Base-by-base conservation (phyloP, 1,140 invertebrate species). In the Chironomus tepperi region DNA sequence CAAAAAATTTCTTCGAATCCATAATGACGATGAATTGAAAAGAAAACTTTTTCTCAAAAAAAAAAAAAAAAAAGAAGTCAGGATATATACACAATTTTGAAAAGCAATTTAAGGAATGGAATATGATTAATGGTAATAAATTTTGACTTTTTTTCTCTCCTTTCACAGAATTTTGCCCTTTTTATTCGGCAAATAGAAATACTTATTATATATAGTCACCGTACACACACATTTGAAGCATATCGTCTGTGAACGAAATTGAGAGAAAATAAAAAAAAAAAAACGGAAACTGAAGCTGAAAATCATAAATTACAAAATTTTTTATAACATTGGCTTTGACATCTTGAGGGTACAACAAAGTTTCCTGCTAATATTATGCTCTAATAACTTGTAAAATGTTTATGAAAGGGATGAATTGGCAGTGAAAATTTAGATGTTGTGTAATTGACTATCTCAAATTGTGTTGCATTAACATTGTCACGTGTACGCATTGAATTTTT, bases 251-350 rank as follows among this genome's bases (percentile, higher is more conserved):
- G 15, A 9, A 47, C 43, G 8, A 15, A 47, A 47, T 57, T 34
- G 24, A 34, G 47, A 57, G 47, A 57, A 57, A n/a, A n/a, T n/a
- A n/a, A n/a, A n/a, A n/a, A 15, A 5, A 57, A 57, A 34, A 57
- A 57, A 57, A n/a, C 47, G 47, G 47, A 57, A 57, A 57, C 47
- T 57, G 47, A 57, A 57, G n/a, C 47, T 57, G 47, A 57, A 57
- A 57, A 57, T 57, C 47, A 57, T 57, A 57, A 57, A 57, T 57
- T 57, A 57, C n/a, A 57, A 57, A n/a, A n/a, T 57, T 57, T 57
- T 57, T 57, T 15, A 12, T 15, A 9, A 12, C 47, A n/a, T 57
- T 57, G 47, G 47, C 47, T 57, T 57, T 57, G 47, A 57, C 47
- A 57, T 57, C 47, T 57, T 57, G 47, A 57, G 47, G 47, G 47